phyloP scores from a whole-genome alignment of 2,113 vertebrate species.

The Uropsilus gracilis region DNA sequence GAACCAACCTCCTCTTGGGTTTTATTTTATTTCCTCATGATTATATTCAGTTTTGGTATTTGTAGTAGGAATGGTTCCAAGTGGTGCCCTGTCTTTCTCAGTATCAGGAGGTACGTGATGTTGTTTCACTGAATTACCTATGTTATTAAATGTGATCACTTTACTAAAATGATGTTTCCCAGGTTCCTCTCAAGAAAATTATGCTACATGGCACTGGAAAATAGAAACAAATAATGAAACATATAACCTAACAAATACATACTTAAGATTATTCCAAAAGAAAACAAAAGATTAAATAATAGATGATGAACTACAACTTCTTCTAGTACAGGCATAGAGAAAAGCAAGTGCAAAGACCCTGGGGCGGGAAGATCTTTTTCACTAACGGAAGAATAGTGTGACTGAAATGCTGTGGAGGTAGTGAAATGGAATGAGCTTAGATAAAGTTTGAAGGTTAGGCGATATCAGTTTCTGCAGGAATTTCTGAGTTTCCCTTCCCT shows the following conservation, averaged over 20 bases:
- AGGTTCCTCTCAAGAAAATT: background rate
- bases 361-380: background rate
- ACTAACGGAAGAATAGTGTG: background rate
- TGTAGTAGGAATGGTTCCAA: background rate
- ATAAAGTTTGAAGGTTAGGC: background rate
- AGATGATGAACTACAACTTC: too few relatives aligned
- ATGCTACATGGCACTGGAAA: background rate
- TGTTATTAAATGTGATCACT: background rate
- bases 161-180: background rate
- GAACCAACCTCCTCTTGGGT: background rate
- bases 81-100: background rate
- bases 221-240: background rate
- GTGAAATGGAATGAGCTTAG: background rate
- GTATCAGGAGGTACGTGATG: background rate
- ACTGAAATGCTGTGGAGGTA: background rate
- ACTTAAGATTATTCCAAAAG: too few relatives aligned
- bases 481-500: background rate
- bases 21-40: background rate
- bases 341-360: background rate
- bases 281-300: too few relatives aligned
- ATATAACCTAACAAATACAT: background rate
- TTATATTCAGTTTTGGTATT: background rate
- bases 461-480: background rate
- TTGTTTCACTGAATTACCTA: background rate
- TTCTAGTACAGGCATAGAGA: background rate